Base-by-base conservation (phyloP, 2,888 invertebrate genomes). In the Zaprionus obscuricornis region DNA sequence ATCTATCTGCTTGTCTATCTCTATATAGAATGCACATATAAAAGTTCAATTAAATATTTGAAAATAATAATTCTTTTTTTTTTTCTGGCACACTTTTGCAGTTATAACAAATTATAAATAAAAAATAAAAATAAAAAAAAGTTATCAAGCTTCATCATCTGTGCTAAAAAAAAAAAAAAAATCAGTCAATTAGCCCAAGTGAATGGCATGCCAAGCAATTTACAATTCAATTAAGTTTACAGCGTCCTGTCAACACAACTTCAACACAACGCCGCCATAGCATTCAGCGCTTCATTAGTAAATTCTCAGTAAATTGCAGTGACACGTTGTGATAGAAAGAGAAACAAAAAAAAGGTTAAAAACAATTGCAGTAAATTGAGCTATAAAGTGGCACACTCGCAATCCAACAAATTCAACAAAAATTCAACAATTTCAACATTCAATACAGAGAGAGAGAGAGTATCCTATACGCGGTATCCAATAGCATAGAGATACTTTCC, bases 171-270 rank as follows among this genome's bases (percentile, higher is more conserved):
- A 14, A 29, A 59, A 60, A 37, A 59, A 68, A 66, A 55, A n/a
- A n/a, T n/a, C n/a, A n/a, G 65, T 59, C 77, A 77, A 77, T 77
- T 79, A 79, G 69, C 69, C 43, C 40, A 62, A 43, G 54, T 54
- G 66, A 68, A 56, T 74, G 39, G 49, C 72, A 56, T 74, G 39
- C 51, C 72, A 56, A 55, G 58, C 74, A 79, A 74, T 74, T 74
- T 72, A 76, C 72, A 76, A 72, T 77, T 76, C 76, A 79, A 79
- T 77, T 77, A 79, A 74, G 57, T 77, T 79, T 72, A 77, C 69
- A 63, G 55, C 63, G 49, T 54, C 69, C 79, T 76, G 75, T 74
- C 77, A 66, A 66, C 74, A 79, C 63, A 46, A 39, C 60, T 42
- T 55, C 55, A 47, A 1, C 18, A 24, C 24, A 26, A 31, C 45